Base-by-base conservation (phyloP, 2,113 vertebrate genomes). In the Thomomys bottae region DNA sequence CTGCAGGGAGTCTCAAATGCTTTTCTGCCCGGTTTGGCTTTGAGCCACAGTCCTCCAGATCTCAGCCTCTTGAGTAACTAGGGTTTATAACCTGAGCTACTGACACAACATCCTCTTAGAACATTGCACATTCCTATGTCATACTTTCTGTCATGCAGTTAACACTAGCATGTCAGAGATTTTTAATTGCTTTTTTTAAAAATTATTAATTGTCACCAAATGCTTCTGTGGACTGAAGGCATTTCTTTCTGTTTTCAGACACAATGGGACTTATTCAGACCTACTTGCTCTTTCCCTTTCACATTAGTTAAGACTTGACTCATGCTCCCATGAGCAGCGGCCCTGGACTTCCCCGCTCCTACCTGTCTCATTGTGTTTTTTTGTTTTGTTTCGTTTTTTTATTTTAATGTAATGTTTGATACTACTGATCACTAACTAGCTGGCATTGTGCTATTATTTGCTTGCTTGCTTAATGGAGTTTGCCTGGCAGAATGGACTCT, bases 261-360 rank as follows among this genome's bases (percentile, higher is more conserved):
- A 21, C 20, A 1, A 2, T 9, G 15, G 3, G 20, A 32, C 42
- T n/a, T 12, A 66, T 32, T 24, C 23, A 6, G 0, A 4, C 26
- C 23, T 30, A 4, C 3, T 30, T 15, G 4, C 5, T 64, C 30
- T 15, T 26, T 23, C 17, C 15, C 30, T 30, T 40, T 49, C 45
- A 1, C 0, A 0, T 84, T 14, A 49, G 23, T 17, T 67, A 3
- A 61, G 11, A n/a, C 32, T 77, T 66, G 70, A 77, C 32, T 80
- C 61, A 14, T 2, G 32, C n/a, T 67, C 63, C 63, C 15, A 24
- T 1, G 1, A 36, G 26, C 3, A 34, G 38, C 8, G 12, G 8
- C 15, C 15, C 71, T 21, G 38, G 49, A 54, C 49, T 54, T 54
- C 15, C 38, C 85, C 34, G 10, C 45, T 21, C 8, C 38, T 10